Conservation (phyloP, 2,113 vertebrate genomes). For the Triplophysa siluroides region DNA sequence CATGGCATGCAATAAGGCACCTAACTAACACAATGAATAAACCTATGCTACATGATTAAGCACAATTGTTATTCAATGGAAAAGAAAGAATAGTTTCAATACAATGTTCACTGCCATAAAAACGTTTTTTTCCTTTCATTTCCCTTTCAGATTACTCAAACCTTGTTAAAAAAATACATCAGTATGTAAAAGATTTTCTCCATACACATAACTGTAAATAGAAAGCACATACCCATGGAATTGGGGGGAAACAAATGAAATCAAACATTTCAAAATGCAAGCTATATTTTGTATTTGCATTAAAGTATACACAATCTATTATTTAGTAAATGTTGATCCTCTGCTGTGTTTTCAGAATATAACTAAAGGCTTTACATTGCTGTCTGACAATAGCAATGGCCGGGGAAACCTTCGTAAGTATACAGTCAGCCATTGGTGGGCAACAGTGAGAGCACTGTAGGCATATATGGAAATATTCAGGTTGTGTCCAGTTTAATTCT, state of each 20-base stretch:
- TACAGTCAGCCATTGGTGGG: slow-evolving; percentile 54
- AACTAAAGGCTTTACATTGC: slow-evolving; percentile 68
- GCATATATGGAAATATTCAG: slow-evolving; percentile 52
- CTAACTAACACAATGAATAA: slow-evolving; percentile 82
- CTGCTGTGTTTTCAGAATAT: slow-evolving; percentile 59
- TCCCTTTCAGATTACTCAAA: slow-evolving; percentile 77
- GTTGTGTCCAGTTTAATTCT: not conserved
- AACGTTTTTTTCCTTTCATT: slow-evolving; percentile 67
- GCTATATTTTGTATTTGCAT: slow-evolving; percentile 55
- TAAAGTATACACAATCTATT: slow-evolving; percentile 71
- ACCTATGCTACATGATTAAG: slow-evolving; percentile 78
- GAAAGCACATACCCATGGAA: slow-evolving; percentile 68
- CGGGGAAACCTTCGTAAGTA: slow-evolving; percentile 57
- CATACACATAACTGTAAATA: slow-evolving; percentile 76
- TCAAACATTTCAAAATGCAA: slow-evolving; percentile 64
- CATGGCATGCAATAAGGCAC: slow-evolving; percentile 83
- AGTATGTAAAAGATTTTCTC: slow-evolving; percentile 77
- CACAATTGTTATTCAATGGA: slow-evolving; percentile 71
- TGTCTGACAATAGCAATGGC: slow-evolving; percentile 63
- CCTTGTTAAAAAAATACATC: slow-evolving; percentile 80
- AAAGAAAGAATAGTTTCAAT: slow-evolving; percentile 68
- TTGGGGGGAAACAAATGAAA: slow-evolving; percentile 54
- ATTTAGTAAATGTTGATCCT: slow-evolving; percentile 65
- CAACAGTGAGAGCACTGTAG: slow-evolving; percentile 56
- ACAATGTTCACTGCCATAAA: slow-evolving; percentile 76